Evolutionary conservation across 1,140 invertebrate species (phyloP).

Genomic region (Acromyrmex echinatior): DNA sequence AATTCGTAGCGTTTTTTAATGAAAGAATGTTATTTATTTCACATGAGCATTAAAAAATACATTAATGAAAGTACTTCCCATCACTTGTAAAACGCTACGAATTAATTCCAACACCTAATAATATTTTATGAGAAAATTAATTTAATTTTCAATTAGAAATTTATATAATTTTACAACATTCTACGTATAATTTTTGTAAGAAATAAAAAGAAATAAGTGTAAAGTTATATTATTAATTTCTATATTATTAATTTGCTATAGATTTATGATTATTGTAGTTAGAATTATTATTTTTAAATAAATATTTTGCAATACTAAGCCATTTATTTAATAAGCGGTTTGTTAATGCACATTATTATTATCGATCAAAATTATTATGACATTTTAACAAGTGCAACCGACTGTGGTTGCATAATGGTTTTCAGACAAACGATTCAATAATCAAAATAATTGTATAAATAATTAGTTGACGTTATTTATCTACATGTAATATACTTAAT

Average conservation of each 20-base stretch:
- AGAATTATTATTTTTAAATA: conserved; percentile 8
- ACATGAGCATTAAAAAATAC: too few relatives aligned
- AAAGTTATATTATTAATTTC: neutral
- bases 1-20: too few relatives aligned
- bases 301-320: neutral
- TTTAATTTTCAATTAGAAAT: conserved; percentile 1
- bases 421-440: conserved; percentile 1
- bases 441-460: conserved; percentile 7
- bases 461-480: neutral
- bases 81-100: too few relatives aligned
- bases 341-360: conserved; percentile 10
- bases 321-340: neutral
- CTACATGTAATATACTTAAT: neutral
- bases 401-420: conserved; percentile 4
- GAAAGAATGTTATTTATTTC: too few relatives aligned
- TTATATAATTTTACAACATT: neutral
- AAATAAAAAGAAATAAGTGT: neutral
- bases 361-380: neutral
- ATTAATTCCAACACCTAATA: too few relatives aligned
- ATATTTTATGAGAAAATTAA: neutral
- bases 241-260: conserved; percentile 3
- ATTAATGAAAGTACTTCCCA: too few relatives aligned
- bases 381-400: conserved; percentile 2
- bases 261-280: conserved; percentile 9
- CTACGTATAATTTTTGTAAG: neutral